Conservation (phyloP, 1,140 invertebrate species). For the Papilio helenus region DNA sequence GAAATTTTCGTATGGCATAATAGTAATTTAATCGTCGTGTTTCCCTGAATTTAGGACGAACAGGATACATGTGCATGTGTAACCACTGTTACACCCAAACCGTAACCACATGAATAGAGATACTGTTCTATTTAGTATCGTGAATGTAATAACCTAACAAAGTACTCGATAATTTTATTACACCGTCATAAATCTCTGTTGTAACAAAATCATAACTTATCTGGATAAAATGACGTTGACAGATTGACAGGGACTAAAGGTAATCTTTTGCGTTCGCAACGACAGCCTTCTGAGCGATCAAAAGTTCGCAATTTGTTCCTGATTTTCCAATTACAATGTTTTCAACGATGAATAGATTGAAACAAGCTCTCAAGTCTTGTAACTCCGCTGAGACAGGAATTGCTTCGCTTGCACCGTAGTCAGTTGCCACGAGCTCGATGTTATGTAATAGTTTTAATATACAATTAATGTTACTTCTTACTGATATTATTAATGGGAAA, state of each 20-base stretch:
- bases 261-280: conserved; percentile 22
- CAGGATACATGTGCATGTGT: not conserved
- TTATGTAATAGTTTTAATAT: not conserved
- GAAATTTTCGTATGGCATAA: not conserved
- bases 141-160: not conserved
- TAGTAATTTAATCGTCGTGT: not conserved
- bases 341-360: conserved; percentile 9
- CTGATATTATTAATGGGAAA: too few species aligned
- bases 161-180: conserved; percentile 12
- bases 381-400: not conserved
- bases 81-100: not conserved
- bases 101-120: not conserved
- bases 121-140: not conserved
- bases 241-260: conserved; percentile 27
- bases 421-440: not conserved
- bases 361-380: not conserved
- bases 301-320: conserved; percentile 21
- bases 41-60: not conserved
- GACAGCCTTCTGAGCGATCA: conserved; percentile 11
- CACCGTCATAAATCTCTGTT: conserved; percentile 11
- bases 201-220: conserved; percentile 31
- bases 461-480: too few species aligned
- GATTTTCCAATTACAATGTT: conserved; percentile 20
- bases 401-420: not conserved
- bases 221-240: conserved; percentile 26